A percentile compares a stretch with the other conserved stretches of the same genome.
Evolutionary conservation across 2,888 invertebrate genomes (phyloP).

Genomic region (Drosophila pegasa): DNA sequence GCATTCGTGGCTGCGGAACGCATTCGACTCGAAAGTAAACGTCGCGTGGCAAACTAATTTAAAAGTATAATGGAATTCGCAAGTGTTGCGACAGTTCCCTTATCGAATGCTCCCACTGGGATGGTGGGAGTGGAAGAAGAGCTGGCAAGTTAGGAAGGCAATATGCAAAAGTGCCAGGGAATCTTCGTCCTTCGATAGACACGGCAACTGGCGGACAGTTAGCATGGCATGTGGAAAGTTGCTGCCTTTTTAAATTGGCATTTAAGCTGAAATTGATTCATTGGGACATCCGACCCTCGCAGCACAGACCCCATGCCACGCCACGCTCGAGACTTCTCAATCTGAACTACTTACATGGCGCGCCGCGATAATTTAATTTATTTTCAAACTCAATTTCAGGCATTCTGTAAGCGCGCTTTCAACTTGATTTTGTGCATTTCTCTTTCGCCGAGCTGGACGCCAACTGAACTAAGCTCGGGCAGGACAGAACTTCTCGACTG

Average conservation of each 20-base stretch:
- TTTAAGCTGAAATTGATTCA: constrained; percentile 79
- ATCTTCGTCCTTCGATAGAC: constrained; percentile 32
- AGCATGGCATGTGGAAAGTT: constrained; percentile 67
- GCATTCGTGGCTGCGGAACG: constrained; percentile 42
- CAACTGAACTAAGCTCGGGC: constrained; percentile 10
- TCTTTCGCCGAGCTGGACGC: constrained; percentile 47
- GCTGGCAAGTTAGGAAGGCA: constrained; percentile 34
- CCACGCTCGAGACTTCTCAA: constrained; percentile 26
- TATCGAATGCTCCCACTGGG: constrained; percentile 4
- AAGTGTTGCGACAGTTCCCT: constrained; percentile 51
- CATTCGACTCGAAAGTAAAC: constrained; percentile 7
- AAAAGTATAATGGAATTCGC: constrained; percentile 71
- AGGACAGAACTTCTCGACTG: constrained; percentile 21
- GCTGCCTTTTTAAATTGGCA: constrained; percentile 71
- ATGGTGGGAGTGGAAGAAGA: background rate
- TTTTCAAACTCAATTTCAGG: constrained; percentile 76
- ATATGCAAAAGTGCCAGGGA: constrained; percentile 66
- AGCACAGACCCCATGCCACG: constrained; percentile 15
- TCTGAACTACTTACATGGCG: constrained; percentile 66
- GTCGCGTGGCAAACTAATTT: constrained; percentile 70
- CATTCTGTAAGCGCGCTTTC: constrained; percentile 51
- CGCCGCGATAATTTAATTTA: constrained; percentile 74
- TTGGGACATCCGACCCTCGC: constrained; percentile 46
- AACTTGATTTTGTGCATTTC: constrained; percentile 66
- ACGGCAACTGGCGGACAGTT: constrained; percentile 50